phyloP scores from a whole-genome alignment of 2,888 invertebrate species.

The Lasioglossum villosulum region DNA sequence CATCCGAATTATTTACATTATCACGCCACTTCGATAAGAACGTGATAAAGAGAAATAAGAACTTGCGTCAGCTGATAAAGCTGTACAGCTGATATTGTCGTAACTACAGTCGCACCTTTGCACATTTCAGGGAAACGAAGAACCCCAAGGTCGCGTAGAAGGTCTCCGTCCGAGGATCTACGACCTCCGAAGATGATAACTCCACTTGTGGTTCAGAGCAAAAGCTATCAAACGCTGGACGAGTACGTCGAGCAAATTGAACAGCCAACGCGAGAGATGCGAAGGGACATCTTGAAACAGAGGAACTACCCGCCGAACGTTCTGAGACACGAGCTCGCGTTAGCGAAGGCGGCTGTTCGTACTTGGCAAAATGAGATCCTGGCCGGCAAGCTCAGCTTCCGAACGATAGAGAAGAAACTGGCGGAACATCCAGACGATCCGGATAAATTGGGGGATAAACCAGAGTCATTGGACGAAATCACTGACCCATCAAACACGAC shows the following conservation, averaged over 20 bases:
- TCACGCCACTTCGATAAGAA: no score
- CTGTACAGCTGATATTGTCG: neutral
- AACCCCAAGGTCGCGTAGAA: neutral
- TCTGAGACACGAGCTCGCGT: constrained; percentile 27
- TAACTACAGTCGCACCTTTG: neutral
- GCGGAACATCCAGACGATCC: neutral
- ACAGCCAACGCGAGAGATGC: neutral
- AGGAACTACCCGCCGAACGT: constrained; percentile 44
- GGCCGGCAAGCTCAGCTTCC: constrained; percentile 23
- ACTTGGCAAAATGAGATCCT: constrained; percentile 44
- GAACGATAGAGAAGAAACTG: constrained; percentile 9
- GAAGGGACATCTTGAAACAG: constrained; percentile 28
- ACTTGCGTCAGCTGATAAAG: neutral
- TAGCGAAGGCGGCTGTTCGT: constrained; percentile 45
- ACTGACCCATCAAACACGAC: no score
- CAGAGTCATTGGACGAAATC: neutral
- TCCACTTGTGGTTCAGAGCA: neutral
- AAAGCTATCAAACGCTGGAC: constrained; percentile 24
- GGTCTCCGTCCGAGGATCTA: rapidly evolving
- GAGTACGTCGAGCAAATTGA: constrained; percentile 31
- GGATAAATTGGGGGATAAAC: neutral
- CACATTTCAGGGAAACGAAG: constrained; percentile 15
- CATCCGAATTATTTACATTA: no score
- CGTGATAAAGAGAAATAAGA: neutral
- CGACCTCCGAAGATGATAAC: rapidly evolving